Evolutionary conservation across 2,113 vertebrate species (phyloP).

Genomic region (Bos indicus): DNA sequence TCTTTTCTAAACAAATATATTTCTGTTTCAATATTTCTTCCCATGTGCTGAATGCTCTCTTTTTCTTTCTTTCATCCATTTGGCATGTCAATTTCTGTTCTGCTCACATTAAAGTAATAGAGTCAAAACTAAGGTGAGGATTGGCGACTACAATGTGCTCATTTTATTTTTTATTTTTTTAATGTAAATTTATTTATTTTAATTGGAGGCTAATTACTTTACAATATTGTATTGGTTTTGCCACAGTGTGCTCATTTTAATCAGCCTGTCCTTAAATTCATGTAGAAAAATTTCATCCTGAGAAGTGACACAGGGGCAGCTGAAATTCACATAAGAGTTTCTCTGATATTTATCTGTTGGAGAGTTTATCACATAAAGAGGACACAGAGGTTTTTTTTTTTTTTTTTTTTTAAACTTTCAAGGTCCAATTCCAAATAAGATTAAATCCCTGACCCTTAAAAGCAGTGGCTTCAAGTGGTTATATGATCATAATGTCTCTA

Average conservation of each 20-base stretch:
- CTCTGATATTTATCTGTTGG: not conserved
- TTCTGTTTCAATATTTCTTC: not conserved
- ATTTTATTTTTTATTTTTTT: not conserved
- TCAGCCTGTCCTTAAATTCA: not conserved
- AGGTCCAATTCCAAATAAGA: not conserved
- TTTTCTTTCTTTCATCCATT: not conserved
- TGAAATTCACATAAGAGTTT: not conserved
- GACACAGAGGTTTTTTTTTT: not conserved
- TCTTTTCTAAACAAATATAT: constrained; percentile 35
- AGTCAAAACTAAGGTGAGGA: not conserved
- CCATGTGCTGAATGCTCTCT: not conserved
- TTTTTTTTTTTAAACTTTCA: not conserved
- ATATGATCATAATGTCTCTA: not conserved
- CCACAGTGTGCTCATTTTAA: not conserved
- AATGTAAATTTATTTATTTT: too few species aligned
- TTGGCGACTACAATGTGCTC: not conserved
- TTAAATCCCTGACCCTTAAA: not conserved
- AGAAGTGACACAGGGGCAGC: not conserved
- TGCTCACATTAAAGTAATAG: not conserved
- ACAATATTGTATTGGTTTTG: too few species aligned
- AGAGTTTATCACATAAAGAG: not conserved
- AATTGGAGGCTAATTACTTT: too few species aligned
- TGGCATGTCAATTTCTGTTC: not conserved
- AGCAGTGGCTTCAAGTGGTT: not conserved
- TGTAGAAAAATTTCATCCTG: not conserved